A percentile compares a stretch with the other conserved stretches of the same genome.
These are phyloP conservation scores for Acanthacorydalis orientalis DNA, from an alignment of 2,888 invertebrate genomes.

Conservation along the genomic window DNA sequence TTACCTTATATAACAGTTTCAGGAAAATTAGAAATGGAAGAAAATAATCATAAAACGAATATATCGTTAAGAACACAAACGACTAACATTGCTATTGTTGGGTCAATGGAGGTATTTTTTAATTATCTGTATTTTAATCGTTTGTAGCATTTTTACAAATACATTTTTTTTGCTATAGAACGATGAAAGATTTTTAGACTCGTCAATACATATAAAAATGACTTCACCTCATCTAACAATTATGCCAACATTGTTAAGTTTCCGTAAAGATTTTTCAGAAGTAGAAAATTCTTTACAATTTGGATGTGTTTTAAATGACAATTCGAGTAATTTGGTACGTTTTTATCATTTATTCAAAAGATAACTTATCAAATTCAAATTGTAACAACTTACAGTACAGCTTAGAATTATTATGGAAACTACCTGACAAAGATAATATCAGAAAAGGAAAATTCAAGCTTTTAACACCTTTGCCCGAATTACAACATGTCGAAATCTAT, in stretches of 20 bases:
- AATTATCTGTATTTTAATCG: conserved; percentile 3
- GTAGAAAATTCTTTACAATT: conserved; percentile 45
- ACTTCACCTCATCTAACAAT: conserved; percentile 44
- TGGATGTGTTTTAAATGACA: conserved; percentile 31
- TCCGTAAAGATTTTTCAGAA: conserved; percentile 51
- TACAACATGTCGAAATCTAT: neutral
- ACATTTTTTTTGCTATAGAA: conserved; percentile 25
- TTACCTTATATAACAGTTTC: conserved; percentile 29
- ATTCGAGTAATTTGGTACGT: no score
- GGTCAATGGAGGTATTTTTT: conserved; percentile 33
- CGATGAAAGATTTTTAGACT: conserved; percentile 45
- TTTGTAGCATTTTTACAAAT: conserved; percentile 4
- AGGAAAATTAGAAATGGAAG: conserved; percentile 28
- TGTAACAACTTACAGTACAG: neutral
- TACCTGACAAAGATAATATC: neutral
- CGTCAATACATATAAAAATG: conserved; percentile 43
- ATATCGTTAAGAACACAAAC: conserved; percentile 30
- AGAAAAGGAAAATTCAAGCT: neutral
- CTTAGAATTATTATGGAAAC: neutral
- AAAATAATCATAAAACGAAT: conserved; percentile 32
- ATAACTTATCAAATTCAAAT: neutral
- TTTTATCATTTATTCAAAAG: neutral
- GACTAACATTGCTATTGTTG: conserved; percentile 31
- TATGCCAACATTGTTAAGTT: conserved; percentile 44
- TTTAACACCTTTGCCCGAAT: conserved; percentile 1